A percentile compares a stretch with the other conserved stretches of the same genome.
Evolutionary conservation across 2,888 invertebrate genomes (phyloP).

Genomic region (Andricus curvator): DNA sequence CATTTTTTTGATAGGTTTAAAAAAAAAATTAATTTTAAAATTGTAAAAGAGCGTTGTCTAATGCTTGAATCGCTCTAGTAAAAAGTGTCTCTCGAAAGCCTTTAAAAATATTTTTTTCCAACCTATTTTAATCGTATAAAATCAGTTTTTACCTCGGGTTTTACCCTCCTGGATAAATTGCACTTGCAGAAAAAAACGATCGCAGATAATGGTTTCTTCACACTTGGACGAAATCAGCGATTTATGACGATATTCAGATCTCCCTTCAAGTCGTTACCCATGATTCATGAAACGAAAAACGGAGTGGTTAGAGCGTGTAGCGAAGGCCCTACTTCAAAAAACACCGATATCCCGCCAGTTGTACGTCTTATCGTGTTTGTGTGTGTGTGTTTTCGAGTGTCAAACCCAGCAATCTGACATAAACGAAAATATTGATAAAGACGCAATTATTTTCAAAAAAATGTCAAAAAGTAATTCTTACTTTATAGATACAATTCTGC

Average conservation of each 20-base stretch:
- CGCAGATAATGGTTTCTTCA: conserved; percentile 73
- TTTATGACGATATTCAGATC: conserved; percentile 72
- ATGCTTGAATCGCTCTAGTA: too few relatives aligned
- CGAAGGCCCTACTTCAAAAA: conserved; percentile 70
- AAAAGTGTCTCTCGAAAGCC: background rate
- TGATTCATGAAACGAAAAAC: conserved; percentile 72
- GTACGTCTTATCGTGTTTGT: conserved; percentile 66
- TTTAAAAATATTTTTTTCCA: background rate
- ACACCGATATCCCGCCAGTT: conserved; percentile 67
- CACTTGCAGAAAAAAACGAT: conserved; percentile 73
- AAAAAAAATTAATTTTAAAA: too few relatives aligned
- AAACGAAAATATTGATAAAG: conserved; percentile 1
- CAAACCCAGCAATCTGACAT: conserved; percentile 2
- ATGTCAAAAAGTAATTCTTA: conserved; percentile 1
- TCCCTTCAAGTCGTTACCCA: conserved; percentile 75
- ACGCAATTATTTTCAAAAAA: background rate
- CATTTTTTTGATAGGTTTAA: too few relatives aligned
- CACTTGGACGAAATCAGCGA: conserved; percentile 72
- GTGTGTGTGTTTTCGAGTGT: conserved; percentile 45
- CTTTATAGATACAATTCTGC: conserved; percentile 2
- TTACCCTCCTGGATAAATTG: conserved; percentile 44
- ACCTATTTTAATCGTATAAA: background rate
- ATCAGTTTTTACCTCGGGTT: conserved; percentile 8
- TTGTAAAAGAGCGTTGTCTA: too few relatives aligned
- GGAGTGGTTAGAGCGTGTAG: conserved; percentile 73